A percentile compares a stretch with the other conserved stretches of the same genome.
phyloP scores from a whole-genome alignment of 2,888 invertebrate genomes.

The Girardia tigrina region DNA sequence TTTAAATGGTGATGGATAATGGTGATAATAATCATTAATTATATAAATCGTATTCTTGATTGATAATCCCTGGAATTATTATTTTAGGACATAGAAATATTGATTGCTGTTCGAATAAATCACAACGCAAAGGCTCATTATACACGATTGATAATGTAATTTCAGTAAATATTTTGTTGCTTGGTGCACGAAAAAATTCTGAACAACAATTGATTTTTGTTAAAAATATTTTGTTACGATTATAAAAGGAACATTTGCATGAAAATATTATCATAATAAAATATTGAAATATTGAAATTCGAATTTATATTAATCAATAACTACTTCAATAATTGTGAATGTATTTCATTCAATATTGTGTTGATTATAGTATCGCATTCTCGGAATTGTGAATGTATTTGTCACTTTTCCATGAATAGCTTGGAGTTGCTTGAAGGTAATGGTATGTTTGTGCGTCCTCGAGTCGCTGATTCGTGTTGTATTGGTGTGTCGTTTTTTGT shows the following conservation, averaged over 20 bases:
- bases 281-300: no score
- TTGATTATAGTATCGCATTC: background rate
- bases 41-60: background rate
- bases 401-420: slow-evolving; percentile 9
- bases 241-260: background rate
- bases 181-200: background rate
- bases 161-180: background rate
- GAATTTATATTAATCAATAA: no score
- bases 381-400: background rate
- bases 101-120: background rate
- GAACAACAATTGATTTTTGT: no score
- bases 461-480: no score
- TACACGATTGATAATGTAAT: slow-evolving; percentile 6
- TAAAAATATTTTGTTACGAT: no score
- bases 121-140: background rate
- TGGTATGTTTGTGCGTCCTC: no score
- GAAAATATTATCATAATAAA: background rate
- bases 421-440: background rate
- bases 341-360: no score
- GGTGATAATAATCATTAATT: background rate
- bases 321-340: background rate
- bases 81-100: background rate
- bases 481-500: no score
- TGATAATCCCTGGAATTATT: no score
- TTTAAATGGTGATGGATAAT: background rate